Conservation (phyloP, 2,113 vertebrate species). For the Vidua chalybeata region DNA sequence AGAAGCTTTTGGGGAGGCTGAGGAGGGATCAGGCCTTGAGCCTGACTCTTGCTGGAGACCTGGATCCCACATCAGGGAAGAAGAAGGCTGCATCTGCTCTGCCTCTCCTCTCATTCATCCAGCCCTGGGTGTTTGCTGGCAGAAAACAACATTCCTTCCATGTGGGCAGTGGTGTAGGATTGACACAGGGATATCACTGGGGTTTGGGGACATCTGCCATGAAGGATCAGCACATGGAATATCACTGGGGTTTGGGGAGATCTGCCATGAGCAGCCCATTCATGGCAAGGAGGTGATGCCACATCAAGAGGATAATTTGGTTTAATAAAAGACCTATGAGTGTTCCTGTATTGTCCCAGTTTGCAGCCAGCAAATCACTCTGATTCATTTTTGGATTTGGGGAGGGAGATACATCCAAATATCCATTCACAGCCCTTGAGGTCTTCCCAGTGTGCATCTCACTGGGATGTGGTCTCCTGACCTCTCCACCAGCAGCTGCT, state of each 20-base stretch:
- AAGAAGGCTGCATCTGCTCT: background rate
- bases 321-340: background rate
- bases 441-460: background rate
- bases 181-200: background rate
- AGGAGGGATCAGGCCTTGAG: background rate
- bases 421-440: background rate
- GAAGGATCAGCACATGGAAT: background rate
- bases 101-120: background rate
- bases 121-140: background rate
- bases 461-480: background rate
- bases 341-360: background rate
- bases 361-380: background rate
- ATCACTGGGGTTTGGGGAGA: background rate
- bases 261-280: background rate
- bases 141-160: background rate
- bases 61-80: background rate
- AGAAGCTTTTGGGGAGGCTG: background rate
- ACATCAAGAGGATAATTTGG: background rate
- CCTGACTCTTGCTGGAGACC: background rate
- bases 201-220: background rate
- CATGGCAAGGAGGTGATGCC: background rate
- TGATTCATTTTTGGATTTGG: background rate
- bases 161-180: background rate
- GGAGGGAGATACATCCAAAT: background rate
- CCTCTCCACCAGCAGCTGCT: background rate